Percentiles rank a stretch among this genome's conserved stretches.
Evolutionary conservation across 1,140 invertebrate species (phyloP).

Genomic region (Mamestra configurata): DNA sequence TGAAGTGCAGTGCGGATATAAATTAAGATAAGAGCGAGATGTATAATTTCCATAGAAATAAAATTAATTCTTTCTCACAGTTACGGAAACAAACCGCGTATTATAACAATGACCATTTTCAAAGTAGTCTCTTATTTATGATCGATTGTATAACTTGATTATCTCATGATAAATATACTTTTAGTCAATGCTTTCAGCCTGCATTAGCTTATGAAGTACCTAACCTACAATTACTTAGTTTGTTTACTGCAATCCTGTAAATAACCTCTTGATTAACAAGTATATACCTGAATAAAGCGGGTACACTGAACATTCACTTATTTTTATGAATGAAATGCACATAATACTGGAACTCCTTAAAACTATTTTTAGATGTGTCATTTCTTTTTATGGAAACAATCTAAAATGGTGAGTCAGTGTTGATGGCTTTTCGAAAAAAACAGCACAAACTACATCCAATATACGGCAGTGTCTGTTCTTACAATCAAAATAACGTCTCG

Average conservation of each 20-base stretch:
- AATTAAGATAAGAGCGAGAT: neutral
- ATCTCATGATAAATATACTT: too few species aligned
- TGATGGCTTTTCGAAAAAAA: slow-evolving; percentile 16
- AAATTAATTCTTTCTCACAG: slow-evolving; percentile 2
- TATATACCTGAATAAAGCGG: too few species aligned
- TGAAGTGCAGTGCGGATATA: neutral
- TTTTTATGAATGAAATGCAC: too few species aligned
- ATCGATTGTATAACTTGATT: neutral
- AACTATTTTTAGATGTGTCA: too few species aligned
- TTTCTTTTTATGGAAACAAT: too few species aligned
- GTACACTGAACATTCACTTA: too few species aligned
- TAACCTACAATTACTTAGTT: too few species aligned
- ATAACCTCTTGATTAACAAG: too few species aligned
- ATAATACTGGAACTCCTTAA: too few species aligned
- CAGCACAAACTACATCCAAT: slow-evolving; percentile 21
- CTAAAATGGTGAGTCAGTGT: neutral
- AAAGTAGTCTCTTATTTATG: neutral
- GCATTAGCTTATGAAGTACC: too few species aligned
- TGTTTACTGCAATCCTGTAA: too few species aligned
- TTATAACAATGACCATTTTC: slow-evolving; percentile 3
- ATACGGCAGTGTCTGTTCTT: slow-evolving; percentile 7
- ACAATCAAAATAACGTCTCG: neutral
- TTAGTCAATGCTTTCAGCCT: neutral
- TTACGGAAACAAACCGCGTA: neutral
- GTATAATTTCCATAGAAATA: neutral